Evolutionary conservation across 2,797 vertebrate species (phyloP).

Genomic region (Discoglossus pictus): DNA sequence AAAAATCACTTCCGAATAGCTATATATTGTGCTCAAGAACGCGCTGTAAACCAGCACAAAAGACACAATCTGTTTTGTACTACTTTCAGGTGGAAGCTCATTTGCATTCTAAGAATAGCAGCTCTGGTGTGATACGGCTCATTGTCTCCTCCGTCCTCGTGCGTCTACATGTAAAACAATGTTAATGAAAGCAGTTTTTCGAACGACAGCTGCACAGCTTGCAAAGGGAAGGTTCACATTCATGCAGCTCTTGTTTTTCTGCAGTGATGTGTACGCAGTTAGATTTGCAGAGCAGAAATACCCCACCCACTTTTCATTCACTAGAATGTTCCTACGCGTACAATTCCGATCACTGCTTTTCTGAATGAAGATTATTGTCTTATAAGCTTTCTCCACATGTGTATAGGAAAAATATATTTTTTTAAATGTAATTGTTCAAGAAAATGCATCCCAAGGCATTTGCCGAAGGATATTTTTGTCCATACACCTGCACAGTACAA

Average conservation of each 20-base stretch:
- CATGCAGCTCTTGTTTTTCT: constrained; percentile 38
- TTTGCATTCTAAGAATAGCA: constrained; percentile 1
- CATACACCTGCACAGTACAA: background rate
- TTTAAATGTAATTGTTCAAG: background rate
- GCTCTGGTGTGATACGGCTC: background rate
- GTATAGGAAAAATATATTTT: background rate
- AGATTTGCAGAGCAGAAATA: background rate
- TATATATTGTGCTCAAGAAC: background rate
- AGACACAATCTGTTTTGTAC: constrained; percentile 59
- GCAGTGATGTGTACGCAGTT: constrained; percentile 34
- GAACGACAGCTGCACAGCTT: constrained; percentile 48
- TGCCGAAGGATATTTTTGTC: background rate
- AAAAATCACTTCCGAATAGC: background rate
- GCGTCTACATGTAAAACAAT: constrained; percentile 46
- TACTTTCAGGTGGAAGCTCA: constrained; percentile 55
- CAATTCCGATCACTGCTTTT: constrained; percentile 50
- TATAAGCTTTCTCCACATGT: constrained; percentile 55
- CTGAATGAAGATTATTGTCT: constrained; percentile 36
- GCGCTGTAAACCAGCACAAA: constrained; percentile 33
- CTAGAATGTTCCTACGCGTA: constrained; percentile 35
- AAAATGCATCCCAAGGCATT: background rate
- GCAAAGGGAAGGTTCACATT: constrained; percentile 42
- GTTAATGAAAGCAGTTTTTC: constrained; percentile 38
- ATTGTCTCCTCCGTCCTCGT: background rate
- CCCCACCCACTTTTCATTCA: constrained; percentile 31